Evolutionary conservation across 2,888 invertebrate genomes (phyloP).

Genomic region (Polymixis lichenea): DNA sequence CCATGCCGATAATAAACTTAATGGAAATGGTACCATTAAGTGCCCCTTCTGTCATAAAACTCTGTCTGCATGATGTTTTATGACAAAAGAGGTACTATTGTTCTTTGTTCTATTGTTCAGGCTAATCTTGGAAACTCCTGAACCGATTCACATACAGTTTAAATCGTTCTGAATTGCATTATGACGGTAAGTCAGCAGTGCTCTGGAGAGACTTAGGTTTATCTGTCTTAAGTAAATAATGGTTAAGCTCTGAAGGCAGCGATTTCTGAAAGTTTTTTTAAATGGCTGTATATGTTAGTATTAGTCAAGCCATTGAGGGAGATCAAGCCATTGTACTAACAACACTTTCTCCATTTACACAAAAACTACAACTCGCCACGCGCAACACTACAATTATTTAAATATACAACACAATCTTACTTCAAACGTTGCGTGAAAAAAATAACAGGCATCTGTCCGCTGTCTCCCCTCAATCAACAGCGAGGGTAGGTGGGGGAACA

Average conservation of each 20-base stretch:
- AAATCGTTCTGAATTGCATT: conserved; percentile 39
- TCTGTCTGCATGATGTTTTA: conserved; percentile 59
- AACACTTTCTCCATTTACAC: conserved; percentile 4
- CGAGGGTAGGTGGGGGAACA: conserved; percentile 44
- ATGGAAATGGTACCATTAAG: conserved; percentile 59
- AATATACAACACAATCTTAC: conserved; percentile 65
- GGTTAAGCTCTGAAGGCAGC: not conserved
- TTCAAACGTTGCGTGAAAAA: conserved; percentile 65
- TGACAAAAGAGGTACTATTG: conserved; percentile 65
- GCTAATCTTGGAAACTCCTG: conserved; percentile 59
- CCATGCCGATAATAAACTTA: conserved; percentile 52
- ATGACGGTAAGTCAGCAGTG: conserved; percentile 30
- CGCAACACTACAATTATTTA: conserved; percentile 55
- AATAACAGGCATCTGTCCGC: conserved; percentile 69
- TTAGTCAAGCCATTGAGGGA: too few species aligned
- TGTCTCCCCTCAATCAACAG: conserved; percentile 60
- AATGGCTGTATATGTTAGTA: too few species aligned
- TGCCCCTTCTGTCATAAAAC: conserved; percentile 56
- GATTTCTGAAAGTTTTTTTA: not conserved
- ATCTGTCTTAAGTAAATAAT: not conserved
- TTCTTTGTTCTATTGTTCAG: conserved; percentile 68
- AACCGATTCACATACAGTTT: conserved; percentile 58
- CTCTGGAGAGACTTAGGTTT: conserved; percentile 9
- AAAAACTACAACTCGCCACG: not conserved
- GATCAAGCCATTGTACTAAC: not conserved